A percentile compares a stretch with the other conserved stretches of the same genome.
phyloP scores from a whole-genome alignment of 2,888 invertebrate genomes.

The Sinohyriopsis cumingii region DNA sequence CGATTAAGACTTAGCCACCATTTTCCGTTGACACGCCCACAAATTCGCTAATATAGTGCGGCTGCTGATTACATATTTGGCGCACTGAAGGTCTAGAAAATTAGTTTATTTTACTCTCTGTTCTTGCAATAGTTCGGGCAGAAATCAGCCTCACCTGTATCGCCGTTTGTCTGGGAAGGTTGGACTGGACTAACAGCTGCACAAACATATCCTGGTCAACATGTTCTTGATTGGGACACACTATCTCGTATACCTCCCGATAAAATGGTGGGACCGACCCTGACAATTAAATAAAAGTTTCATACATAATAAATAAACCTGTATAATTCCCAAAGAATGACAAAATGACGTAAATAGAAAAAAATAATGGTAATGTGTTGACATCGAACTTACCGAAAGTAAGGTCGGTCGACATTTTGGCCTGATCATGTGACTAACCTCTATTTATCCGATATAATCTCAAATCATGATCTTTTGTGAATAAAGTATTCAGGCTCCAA shows the following conservation, averaged over 20 bases:
- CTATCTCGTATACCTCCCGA: constrained; percentile 71
- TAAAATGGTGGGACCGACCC: constrained; percentile 71
- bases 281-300: constrained; percentile 34
- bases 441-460: not conserved
- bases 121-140: no score
- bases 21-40: no score
- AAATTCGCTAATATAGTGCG: no score
- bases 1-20: no score
- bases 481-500: not conserved
- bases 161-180: constrained; percentile 66
- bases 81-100: no score
- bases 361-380: constrained; percentile 3
- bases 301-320: not conserved
- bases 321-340: not conserved
- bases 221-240: constrained; percentile 71
- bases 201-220: constrained; percentile 72
- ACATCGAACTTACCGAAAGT: constrained; percentile 55
- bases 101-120: no score
- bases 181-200: constrained; percentile 68
- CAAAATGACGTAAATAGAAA: not conserved
- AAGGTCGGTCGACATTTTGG: constrained; percentile 68
- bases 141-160: constrained; percentile 59
- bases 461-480: constrained; percentile 10
- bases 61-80: no score
- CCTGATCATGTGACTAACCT: constrained; percentile 55